Evolutionary conservation across 2,113 vertebrate genomes (phyloP).

Genomic region (Bagarius yarrelli): DNA sequence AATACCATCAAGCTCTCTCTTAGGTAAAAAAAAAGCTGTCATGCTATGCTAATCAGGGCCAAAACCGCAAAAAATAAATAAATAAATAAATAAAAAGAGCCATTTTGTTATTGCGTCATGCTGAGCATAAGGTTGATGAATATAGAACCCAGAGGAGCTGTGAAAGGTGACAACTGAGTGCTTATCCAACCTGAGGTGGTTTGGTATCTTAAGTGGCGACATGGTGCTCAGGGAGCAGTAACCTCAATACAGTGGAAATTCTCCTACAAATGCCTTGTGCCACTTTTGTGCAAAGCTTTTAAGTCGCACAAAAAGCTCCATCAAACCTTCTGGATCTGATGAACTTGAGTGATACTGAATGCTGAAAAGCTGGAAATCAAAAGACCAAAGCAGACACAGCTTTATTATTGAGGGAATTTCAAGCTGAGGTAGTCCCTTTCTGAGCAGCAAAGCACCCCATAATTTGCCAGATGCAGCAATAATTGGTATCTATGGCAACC

Average conservation of each 20-base stretch:
- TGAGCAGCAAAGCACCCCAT: slow-evolving; percentile 63
- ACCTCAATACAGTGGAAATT: slow-evolving; percentile 24
- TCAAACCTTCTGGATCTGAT: neutral
- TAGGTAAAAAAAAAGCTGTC: slow-evolving; percentile 60
- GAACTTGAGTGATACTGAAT: neutral
- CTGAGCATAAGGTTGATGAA: slow-evolving; percentile 4
- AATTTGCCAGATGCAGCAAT: slow-evolving; percentile 77
- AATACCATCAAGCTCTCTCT: slow-evolving; percentile 50
- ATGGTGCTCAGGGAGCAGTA: neutral
- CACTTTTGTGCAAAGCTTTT: neutral
- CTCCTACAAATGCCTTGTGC: slow-evolving; percentile 18
- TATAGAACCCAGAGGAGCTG: neutral
- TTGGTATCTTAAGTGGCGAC: slow-evolving; percentile 26
- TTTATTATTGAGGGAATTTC: slow-evolving; percentile 6
- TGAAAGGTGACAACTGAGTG: slow-evolving; percentile 2
- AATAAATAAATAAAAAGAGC: neutral
- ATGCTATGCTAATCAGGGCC: slow-evolving; percentile 46
- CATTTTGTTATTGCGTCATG: neutral
- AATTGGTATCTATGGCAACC: slow-evolving; percentile 77
- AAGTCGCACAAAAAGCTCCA: slow-evolving; percentile 17
- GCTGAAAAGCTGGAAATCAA: slow-evolving; percentile 26
- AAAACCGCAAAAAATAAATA: neutral
- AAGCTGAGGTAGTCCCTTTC: slow-evolving; percentile 59
- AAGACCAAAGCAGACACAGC: slow-evolving; percentile 9
- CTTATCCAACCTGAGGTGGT: slow-evolving; percentile 15